Evolutionary conservation across 2,113 vertebrate species (phyloP).

Genomic region (Corythornis cristatus): DNA sequence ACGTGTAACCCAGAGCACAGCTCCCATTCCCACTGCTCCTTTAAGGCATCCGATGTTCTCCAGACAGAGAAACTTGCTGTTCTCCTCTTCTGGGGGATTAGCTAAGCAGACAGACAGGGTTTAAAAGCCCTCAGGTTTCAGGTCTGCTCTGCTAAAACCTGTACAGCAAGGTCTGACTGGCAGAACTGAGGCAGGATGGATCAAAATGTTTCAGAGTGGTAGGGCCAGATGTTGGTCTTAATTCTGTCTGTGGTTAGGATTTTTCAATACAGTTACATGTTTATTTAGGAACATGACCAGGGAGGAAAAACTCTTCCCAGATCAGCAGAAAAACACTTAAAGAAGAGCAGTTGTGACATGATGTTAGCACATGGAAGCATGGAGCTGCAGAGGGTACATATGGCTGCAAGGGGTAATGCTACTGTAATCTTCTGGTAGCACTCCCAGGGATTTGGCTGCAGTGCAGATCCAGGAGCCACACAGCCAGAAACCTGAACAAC

Average conservation of each 20-base stretch:
- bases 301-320: neutral
- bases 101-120: neutral
- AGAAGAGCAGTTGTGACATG: neutral
- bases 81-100: neutral
- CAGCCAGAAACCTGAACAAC: neutral
- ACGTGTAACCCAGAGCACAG: neutral
- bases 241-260: neutral
- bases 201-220: neutral
- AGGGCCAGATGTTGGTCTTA: neutral
- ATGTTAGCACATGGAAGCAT: neutral
- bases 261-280: neutral
- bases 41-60: neutral
- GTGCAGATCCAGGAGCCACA: neutral
- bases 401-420: slow-evolving; percentile 28
- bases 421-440: slow-evolving; percentile 27
- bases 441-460: slow-evolving; percentile 27
- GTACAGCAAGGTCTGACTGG: neutral
- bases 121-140: slow-evolving; percentile 15
- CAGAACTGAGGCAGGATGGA: neutral
- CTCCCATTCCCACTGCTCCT: neutral
- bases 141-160: slow-evolving; percentile 2
- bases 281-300: neutral
- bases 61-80: neutral
- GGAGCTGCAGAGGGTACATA: slow-evolving; percentile 7
- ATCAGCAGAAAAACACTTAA: neutral